These are phyloP conservation scores for Ceramica pisi DNA, from an alignment of 2,888 invertebrate genomes.

Conservation along the genomic window DNA sequence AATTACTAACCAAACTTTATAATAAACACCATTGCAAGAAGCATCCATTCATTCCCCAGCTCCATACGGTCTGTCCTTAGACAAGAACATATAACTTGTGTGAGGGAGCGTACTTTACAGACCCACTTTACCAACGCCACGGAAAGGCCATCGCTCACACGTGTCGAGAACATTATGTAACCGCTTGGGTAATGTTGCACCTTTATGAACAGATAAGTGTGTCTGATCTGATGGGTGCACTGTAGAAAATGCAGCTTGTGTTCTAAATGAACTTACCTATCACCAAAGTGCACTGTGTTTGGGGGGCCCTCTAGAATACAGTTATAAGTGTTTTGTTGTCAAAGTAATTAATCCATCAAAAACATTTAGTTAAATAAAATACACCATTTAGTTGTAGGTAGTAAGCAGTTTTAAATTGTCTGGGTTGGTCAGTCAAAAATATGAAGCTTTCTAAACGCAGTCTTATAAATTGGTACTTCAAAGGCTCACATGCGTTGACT, in stretches of 20 bases:
- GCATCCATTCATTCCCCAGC: slow-evolving; percentile 1
- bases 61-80: not conserved
- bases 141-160: slow-evolving; percentile 50
- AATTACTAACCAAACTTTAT: slow-evolving; percentile 11
- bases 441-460: too few species aligned
- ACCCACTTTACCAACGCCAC: slow-evolving; percentile 13
- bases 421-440: too few species aligned
- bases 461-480: too few species aligned
- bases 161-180: slow-evolving; percentile 43
- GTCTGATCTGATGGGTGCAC: slow-evolving; percentile 21
- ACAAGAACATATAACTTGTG: slow-evolving; percentile 24
- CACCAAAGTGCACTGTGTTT: not conserved
- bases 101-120: slow-evolving; percentile 25
- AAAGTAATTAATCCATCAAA: too few species aligned
- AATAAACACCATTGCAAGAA: not conserved
- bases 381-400: too few species aligned
- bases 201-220: slow-evolving; percentile 27
- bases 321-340: too few species aligned
- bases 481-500: too few species aligned
- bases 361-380: too few species aligned
- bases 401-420: too few species aligned
- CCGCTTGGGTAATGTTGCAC: slow-evolving; percentile 55
- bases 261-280: slow-evolving; percentile 10
- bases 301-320: not conserved
- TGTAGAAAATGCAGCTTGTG: not conserved